phyloP scores from a whole-genome alignment of 2,888 invertebrate species.

The Acrobasis consociella region DNA sequence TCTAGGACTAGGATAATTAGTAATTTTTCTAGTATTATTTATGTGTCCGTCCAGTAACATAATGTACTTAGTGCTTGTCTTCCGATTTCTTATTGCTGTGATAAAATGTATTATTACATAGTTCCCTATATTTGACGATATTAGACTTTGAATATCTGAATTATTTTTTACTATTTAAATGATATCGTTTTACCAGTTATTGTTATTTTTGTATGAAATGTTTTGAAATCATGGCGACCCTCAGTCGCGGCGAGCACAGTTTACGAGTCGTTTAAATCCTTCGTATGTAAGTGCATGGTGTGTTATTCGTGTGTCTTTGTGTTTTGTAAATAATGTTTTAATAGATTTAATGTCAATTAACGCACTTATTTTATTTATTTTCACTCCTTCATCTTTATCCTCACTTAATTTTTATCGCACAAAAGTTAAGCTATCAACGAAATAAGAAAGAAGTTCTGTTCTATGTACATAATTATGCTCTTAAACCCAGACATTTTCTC shows the following conservation, averaged over 20 bases:
- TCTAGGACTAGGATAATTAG: neutral
- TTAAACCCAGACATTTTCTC: neutral
- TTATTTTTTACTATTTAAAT: conserved; percentile 47
- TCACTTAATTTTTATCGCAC: conserved; percentile 48
- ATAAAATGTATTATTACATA: conserved; percentile 51
- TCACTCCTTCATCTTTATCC: conserved; percentile 66
- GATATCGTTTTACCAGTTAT: conserved; percentile 40
- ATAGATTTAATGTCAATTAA: conserved; percentile 78
- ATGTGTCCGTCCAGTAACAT: conserved; percentile 57
- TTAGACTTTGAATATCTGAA: conserved; percentile 40
- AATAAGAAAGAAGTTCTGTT: conserved; percentile 44
- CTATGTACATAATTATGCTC: conserved; percentile 19
- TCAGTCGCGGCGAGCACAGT: conserved; percentile 74
- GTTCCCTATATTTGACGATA: conserved; percentile 30
- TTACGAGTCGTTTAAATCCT: conserved; percentile 66
- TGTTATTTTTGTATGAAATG: conserved; percentile 40
- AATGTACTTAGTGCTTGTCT: conserved; percentile 51
- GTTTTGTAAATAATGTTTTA: conserved; percentile 79
- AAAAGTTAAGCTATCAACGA: conserved; percentile 40
- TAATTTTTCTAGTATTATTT: neutral
- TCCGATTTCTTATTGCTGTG: conserved; percentile 63
- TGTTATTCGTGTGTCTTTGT: conserved; percentile 69
- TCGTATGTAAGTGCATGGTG: conserved; percentile 81
- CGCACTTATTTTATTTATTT: conserved; percentile 78
- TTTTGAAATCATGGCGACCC: conserved; percentile 64